These are phyloP conservation scores for Hemistola chrysoprasaria DNA, from an alignment of 2,888 invertebrate species.

Conservation along the genomic window DNA sequence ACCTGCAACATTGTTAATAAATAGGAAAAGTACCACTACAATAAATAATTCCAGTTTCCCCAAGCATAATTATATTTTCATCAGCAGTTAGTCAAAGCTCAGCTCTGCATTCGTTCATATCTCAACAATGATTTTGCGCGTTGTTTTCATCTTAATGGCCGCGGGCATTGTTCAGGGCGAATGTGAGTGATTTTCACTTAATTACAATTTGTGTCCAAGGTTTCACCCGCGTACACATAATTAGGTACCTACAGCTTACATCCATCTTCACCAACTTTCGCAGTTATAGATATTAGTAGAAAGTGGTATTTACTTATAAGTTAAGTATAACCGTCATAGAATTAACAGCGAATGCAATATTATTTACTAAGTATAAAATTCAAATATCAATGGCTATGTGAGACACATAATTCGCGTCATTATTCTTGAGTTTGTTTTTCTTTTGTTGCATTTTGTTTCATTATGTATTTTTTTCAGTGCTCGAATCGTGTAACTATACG, in stretches of 20 bases:
- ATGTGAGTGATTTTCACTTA: conserved; percentile 13
- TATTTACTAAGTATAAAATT: too few species aligned
- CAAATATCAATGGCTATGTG: too few species aligned
- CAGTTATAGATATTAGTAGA: too few species aligned
- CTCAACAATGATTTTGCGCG: conserved; percentile 48
- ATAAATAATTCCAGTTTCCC: too few species aligned
- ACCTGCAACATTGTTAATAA: conserved; percentile 30
- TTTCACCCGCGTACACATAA: too few species aligned
- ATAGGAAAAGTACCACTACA: conserved; percentile 22
- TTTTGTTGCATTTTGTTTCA: background rate
- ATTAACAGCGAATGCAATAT: too few species aligned
- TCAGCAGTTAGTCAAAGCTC: conserved; percentile 26
- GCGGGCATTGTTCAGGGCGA: conserved; percentile 27
- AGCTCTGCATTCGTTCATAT: conserved; percentile 14
- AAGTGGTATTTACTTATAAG: too few species aligned
- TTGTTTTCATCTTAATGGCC: conserved; percentile 43
- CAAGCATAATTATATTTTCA: too few species aligned
- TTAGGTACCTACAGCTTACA: too few species aligned
- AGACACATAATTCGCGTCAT: background rate
- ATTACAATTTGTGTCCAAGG: too few species aligned
- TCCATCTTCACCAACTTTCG: too few species aligned
- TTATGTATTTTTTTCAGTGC: conserved; percentile 34
- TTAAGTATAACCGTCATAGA: too few species aligned
- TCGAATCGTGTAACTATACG: conserved; percentile 37
- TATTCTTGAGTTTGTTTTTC: background rate